A percentile compares a stretch with the other conserved stretches of the same genome.
Conservation (phyloP, 2,797 vertebrate species). For the Lophura swinhoii region DNA sequence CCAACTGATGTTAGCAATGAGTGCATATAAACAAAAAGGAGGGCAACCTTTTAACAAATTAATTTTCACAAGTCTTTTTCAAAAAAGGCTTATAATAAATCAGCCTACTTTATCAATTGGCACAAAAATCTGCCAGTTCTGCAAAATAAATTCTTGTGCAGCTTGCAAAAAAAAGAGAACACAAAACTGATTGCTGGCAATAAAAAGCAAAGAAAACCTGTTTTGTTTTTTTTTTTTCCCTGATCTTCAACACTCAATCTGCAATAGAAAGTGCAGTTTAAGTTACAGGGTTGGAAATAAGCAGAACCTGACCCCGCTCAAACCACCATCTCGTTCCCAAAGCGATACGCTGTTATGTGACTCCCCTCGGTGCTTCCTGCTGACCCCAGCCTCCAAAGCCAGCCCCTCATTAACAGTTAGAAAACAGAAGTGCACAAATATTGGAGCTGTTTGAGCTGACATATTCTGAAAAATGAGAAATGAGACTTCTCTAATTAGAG, state of each 20-base stretch:
- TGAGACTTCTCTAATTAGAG: background rate
- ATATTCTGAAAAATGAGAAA: background rate
- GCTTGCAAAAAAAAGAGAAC: background rate
- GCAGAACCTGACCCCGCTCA: slow-evolving; percentile 35
- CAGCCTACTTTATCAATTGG: slow-evolving; percentile 40
- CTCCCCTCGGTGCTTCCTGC: background rate
- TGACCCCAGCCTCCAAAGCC: background rate
- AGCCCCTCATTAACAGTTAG: background rate
- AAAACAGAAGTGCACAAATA: background rate
- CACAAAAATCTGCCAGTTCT: slow-evolving; percentile 4
- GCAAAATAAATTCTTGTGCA: slow-evolving; percentile 50
- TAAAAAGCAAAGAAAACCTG: slow-evolving; percentile 42
- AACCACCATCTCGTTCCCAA: background rate
- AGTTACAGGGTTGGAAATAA: slow-evolving; percentile 31
- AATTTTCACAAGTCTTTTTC: background rate
- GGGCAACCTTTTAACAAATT: background rate
- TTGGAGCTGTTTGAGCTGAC: background rate
- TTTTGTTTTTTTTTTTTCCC: background rate
- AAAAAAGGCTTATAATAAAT: slow-evolving; percentile 34
- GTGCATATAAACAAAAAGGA: background rate
- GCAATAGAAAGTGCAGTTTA: slow-evolving; percentile 17
- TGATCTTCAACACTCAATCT: background rate
- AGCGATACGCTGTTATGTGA: background rate
- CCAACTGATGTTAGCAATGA: background rate
- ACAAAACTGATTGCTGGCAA: slow-evolving; percentile 12